phyloP scores from a whole-genome alignment of 2,888 invertebrate species.

The Scotopteryx bipunctaria region DNA sequence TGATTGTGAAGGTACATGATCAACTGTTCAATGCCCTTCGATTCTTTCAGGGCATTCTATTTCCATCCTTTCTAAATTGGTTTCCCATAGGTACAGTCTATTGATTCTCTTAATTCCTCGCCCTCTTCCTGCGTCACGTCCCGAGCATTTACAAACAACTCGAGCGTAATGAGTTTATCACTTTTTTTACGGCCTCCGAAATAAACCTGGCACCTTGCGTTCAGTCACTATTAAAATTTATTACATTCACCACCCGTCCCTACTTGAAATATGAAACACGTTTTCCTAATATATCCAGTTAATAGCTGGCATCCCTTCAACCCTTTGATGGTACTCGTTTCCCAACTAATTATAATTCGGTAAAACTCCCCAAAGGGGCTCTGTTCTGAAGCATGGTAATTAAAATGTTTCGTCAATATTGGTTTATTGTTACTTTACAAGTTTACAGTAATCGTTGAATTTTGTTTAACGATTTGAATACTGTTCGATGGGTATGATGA shows the following conservation, averaged over 20 bases:
- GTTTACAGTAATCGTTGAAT: constrained; percentile 25
- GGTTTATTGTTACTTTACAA: constrained; percentile 31
- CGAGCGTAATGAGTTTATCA: constrained; percentile 29
- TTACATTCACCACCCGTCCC: constrained; percentile 26
- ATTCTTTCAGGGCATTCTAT: constrained; percentile 2
- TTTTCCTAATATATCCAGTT: constrained; percentile 59
- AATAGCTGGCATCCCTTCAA: constrained; percentile 48
- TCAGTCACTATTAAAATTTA: constrained; percentile 34
- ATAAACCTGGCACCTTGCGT: constrained; percentile 27
- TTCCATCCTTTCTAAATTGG: constrained; percentile 3
- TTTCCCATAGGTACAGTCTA: constrained; percentile 10
- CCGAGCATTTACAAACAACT: constrained; percentile 11
- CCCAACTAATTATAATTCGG: constrained; percentile 62
- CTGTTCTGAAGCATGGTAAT: constrained; percentile 53
- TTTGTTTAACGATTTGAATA: constrained; percentile 17
- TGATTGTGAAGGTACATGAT: background rate
- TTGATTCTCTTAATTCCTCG: constrained; percentile 15
- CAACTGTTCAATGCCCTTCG: constrained; percentile 3
- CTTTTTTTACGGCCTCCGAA: constrained; percentile 24
- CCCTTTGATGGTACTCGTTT: constrained; percentile 47
- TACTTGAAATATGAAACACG: constrained; percentile 48
- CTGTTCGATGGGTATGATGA: background rate
- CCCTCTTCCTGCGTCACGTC: constrained; percentile 14
- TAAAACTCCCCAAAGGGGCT: constrained; percentile 44
- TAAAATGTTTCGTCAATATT: constrained; percentile 56